Conservation (phyloP, 2,797 vertebrate species). For the Mionectes olivaceus region DNA sequence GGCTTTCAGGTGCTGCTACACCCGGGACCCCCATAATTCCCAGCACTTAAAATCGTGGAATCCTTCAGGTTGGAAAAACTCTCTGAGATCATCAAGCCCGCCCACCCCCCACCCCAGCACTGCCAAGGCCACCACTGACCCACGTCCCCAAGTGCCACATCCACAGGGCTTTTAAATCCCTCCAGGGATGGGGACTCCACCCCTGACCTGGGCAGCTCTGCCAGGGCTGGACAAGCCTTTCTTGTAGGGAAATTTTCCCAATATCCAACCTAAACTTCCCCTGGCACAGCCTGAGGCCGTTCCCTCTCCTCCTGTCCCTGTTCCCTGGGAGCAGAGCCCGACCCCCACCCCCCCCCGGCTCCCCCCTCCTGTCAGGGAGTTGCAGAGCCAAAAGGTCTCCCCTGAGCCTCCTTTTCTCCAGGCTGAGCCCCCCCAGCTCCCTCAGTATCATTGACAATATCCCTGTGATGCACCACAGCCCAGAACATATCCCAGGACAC, state of each 20-base stretch:
- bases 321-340: neutral
- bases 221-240: neutral
- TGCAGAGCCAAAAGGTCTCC: no score
- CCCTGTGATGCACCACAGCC: neutral
- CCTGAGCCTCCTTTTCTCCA: neutral
- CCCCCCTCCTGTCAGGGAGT: neutral
- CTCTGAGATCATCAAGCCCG: neutral
- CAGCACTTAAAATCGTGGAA: neutral
- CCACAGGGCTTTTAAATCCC: neutral
- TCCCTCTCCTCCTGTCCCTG: neutral
- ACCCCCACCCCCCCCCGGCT: neutral
- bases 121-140: neutral
- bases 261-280: fast-evolving
- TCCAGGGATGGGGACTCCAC: neutral
- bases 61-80: neutral
- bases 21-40: neutral
- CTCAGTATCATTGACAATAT: fast-evolving
- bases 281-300: neutral
- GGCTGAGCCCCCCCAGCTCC: neutral
- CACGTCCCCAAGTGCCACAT: neutral
- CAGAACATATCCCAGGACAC: neutral
- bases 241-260: fast-evolving
- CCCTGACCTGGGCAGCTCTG: neutral
- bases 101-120: neutral
- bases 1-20: neutral